phyloP scores from a whole-genome alignment of 2,797 vertebrate species.

The Mus spretus region DNA sequence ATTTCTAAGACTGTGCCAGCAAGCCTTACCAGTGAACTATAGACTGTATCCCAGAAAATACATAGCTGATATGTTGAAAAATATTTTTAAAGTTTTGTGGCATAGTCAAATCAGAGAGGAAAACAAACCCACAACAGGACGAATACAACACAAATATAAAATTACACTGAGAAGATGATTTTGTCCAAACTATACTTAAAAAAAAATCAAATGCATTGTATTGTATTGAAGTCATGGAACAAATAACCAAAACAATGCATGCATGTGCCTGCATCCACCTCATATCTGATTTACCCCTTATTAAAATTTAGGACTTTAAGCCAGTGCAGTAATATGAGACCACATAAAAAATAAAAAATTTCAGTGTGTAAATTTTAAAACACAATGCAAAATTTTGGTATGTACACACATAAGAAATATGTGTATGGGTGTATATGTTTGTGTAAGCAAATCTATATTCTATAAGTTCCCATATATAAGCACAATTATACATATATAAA shows the following conservation, averaged over 20 bases:
- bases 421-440: background rate
- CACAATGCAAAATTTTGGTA: background rate
- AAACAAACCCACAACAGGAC: background rate
- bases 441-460: background rate
- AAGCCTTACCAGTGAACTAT: background rate
- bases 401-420: background rate
- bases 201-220: background rate
- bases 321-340: background rate
- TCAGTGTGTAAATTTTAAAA: background rate
- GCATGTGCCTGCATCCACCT: fast-evolving
- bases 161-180: slow-evolving; percentile 31
- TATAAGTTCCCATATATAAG: background rate
- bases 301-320: background rate
- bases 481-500: background rate
- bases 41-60: slow-evolving; percentile 44
- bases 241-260: background rate
- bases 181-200: background rate
- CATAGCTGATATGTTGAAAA: slow-evolving; percentile 13
- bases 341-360: background rate
- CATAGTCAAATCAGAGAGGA: background rate
- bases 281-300: background rate
- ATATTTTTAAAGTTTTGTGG: background rate
- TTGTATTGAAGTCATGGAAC: background rate
- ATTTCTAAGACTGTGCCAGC: background rate
- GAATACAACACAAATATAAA: slow-evolving; percentile 14